Base-by-base conservation (phyloP, 2,888 invertebrate genomes). In the Caenorhabditis parvicauda region DNA sequence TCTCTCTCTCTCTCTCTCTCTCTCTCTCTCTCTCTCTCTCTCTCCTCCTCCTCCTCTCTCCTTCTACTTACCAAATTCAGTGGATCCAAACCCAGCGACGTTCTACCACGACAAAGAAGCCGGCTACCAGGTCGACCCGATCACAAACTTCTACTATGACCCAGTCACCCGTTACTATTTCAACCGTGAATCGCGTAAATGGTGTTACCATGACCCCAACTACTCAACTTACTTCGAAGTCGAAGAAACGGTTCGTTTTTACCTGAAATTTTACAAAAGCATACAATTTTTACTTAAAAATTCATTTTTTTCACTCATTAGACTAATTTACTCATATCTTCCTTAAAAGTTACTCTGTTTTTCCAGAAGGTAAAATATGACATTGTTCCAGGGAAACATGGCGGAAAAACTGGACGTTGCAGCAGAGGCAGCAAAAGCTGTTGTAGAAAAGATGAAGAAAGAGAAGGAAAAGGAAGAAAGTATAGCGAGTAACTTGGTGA, bases 131-230 rank as follows among this genome's bases (percentile, higher is more conserved):
- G 95, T 92, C 82, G 96, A 98, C 82, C 88, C 91, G 0, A 85
- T 86, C 1, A 94, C 96, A 0, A 91, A 91, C 0, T 86, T 96
- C 17, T 98, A 96, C 83, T 99, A 95, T 82, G 98, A 98, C 85
- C 89, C 92, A 0, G 56, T 47, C 2, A 72, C 74, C 5, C 62
- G 64, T 17, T 98, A 98, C 83, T 98, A 94, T 83, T 98, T 90
- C 84, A 95, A 96, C 82, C 88, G 90, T 74, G 88, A 89, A 71
- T 89, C 89, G 0, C 89, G 89, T 70, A 89, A 91, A 80, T 98
- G 93, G 83, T 87, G 95, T 80, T 96, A 94, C 81, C 99, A 94
- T 93, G 93, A 95, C 83, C 87, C 81, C 2, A 81, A 81, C 44
- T 81, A 81, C 54, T 49, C 54, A 39, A 75, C 77, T 3, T 78